A percentile compares a stretch with the other conserved stretches of the same genome.
Conservation (phyloP, 2,888 invertebrate species). For the Agrotis segetum region DNA sequence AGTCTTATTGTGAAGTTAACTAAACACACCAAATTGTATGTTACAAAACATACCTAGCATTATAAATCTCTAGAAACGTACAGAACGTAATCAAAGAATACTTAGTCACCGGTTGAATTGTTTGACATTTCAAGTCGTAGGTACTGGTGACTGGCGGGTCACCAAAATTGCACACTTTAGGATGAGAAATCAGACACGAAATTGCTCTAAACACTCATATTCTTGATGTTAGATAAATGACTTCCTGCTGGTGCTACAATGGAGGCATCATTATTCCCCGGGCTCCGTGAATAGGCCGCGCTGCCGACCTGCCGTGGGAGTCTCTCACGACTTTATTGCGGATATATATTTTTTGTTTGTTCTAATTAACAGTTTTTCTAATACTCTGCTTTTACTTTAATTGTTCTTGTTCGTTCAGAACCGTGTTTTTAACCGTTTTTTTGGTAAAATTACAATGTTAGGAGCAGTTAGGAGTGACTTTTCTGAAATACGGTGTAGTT, state of each 20-base stretch:
- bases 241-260: slow-evolving; percentile 89
- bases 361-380: slow-evolving; percentile 90
- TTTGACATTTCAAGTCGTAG: slow-evolving; percentile 68
- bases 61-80: slow-evolving; percentile 55
- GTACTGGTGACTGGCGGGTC: slow-evolving; percentile 62
- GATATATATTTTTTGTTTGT: slow-evolving; percentile 90
- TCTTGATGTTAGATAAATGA: slow-evolving; percentile 91
- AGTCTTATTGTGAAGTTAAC: slow-evolving; percentile 21
- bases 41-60: slow-evolving; percentile 43
- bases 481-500: slow-evolving; percentile 9
- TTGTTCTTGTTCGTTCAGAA: slow-evolving; percentile 77
- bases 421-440: slow-evolving; percentile 64
- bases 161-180: slow-evolving; percentile 88
- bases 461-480: slow-evolving; percentile 1
- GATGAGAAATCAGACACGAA: slow-evolving; percentile 89
- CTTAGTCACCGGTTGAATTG: slow-evolving; percentile 68
- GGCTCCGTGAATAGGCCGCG: slow-evolving; percentile 82
- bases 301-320: slow-evolving; percentile 86
- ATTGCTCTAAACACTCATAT: slow-evolving; percentile 90
- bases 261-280: slow-evolving; percentile 88
- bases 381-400: slow-evolving; percentile 89
- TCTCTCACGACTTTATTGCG: slow-evolving; percentile 90
- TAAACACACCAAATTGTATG: slow-evolving; percentile 31
- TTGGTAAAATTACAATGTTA: slow-evolving; percentile 31
- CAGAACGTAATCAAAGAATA: slow-evolving; percentile 61